phyloP scores from a whole-genome alignment of 2,888 invertebrate species.

The Clitarchus hookeri region DNA sequence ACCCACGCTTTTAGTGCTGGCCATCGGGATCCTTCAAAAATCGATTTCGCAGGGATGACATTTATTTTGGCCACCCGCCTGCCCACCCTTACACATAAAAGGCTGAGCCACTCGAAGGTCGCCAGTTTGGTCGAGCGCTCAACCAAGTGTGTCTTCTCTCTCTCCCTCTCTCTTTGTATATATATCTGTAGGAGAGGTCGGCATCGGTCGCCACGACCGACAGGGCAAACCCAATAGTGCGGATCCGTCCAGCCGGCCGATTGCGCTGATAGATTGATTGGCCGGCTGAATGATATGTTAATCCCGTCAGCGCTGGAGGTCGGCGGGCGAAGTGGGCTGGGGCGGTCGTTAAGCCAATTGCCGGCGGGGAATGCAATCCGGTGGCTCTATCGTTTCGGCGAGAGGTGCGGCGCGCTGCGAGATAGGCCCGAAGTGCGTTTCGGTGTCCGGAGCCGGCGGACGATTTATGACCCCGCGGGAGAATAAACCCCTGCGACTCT shows the following conservation, averaged over 20 bases:
- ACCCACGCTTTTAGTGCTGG: too few relatives aligned
- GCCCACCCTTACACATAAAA: too few relatives aligned
- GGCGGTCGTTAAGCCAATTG: constrained; percentile 6
- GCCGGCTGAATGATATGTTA: constrained; percentile 14
- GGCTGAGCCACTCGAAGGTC: too few relatives aligned
- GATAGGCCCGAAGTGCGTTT: neutral
- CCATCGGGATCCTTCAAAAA: too few relatives aligned
- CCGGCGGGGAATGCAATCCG: neutral
- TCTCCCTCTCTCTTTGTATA: neutral
- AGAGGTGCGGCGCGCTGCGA: neutral
- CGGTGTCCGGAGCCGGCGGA: neutral
- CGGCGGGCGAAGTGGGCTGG: neutral
- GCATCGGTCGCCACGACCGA: neutral
- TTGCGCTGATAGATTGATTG: neutral
- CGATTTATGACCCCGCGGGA: neutral
- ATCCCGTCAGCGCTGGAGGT: neutral
- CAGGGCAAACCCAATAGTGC: neutral
- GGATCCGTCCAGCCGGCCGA: neutral
- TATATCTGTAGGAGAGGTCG: neutral
- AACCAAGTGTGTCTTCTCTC: neutral
- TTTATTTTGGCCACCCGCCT: too few relatives aligned
- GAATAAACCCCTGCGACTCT: constrained; percentile 2
- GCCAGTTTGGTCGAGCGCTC: too few relatives aligned
- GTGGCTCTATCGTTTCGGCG: neutral
- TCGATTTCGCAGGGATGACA: too few relatives aligned